Evolutionary conservation across 2,797 vertebrate genomes (phyloP).

Genomic region (Parotocinclus haroldoi): DNA sequence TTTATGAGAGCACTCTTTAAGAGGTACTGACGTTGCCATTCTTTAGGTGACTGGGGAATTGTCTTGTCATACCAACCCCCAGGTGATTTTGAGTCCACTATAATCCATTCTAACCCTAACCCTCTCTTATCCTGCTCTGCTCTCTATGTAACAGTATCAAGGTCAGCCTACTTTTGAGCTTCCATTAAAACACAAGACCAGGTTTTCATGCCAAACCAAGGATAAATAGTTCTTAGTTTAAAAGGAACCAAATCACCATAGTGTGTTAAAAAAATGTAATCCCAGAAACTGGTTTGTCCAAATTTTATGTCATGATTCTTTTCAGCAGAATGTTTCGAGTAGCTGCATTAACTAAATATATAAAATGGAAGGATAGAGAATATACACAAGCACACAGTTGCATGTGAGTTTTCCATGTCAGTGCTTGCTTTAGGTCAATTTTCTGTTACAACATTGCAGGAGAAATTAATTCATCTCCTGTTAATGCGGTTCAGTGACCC

Average conservation of each 20-base stretch:
- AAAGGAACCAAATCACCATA: background rate
- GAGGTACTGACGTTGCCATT: too few relatives aligned
- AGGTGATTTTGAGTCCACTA: constrained; percentile 15
- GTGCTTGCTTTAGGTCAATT: too few relatives aligned
- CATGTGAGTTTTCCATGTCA: constrained; percentile 19
- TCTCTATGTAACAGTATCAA: constrained; percentile 18
- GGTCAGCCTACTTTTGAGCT: constrained; percentile 16
- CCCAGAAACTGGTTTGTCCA: too few relatives aligned
- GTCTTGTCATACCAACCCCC: constrained; percentile 20
- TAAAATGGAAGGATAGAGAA: too few relatives aligned
- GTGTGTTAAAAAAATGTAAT: background rate
- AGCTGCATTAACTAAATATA: background rate
- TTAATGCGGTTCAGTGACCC: too few relatives aligned
- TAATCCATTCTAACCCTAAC: constrained; percentile 16
- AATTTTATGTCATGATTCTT: too few relatives aligned
- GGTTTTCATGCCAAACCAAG: too few relatives aligned
- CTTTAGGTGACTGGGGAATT: constrained; percentile 23
- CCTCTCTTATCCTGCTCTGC: background rate
- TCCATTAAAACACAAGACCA: background rate
- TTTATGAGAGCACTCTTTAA: background rate
- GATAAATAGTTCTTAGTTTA: background rate
- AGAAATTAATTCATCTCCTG: too few relatives aligned
- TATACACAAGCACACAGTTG: constrained; percentile 7
- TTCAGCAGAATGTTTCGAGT: too few relatives aligned
- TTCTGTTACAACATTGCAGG: too few relatives aligned